Evolutionary conservation across 2,888 invertebrate genomes (phyloP).

Genomic region (Platerodrilus igneus): DNA sequence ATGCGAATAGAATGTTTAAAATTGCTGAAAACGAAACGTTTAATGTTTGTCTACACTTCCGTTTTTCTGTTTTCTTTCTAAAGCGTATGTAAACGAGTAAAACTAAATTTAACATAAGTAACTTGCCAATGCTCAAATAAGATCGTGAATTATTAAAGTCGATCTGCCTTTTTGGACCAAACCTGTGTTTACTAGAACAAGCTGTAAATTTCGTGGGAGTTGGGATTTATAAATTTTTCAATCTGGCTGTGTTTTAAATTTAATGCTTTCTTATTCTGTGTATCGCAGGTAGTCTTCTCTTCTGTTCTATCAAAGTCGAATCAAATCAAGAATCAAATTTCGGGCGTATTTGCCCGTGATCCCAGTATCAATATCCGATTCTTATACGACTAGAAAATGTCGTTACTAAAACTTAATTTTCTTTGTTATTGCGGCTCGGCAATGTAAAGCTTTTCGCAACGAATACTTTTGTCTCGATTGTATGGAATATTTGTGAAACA

Average conservation of each 20-base stretch:
- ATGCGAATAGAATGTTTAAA: too few species aligned
- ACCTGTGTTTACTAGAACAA: conserved; percentile 14
- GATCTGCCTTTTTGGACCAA: conserved; percentile 14
- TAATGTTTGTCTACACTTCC: too few species aligned
- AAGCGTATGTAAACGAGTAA: conserved; percentile 17
- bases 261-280: too few species aligned
- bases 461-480: too few species aligned
- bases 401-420: conserved; percentile 34
- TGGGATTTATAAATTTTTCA: too few species aligned
- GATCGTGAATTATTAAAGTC: conserved; percentile 17
- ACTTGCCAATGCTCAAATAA: conserved; percentile 11
- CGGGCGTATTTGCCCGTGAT: conserved; percentile 33
- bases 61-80: conserved; percentile 15
- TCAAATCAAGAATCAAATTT: conserved; percentile 31
- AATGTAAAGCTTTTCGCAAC: too few species aligned
- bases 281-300: background rate
- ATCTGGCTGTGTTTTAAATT: too few species aligned
- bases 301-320: conserved; percentile 15
- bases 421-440: too few species aligned
- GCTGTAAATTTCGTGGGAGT: too few species aligned
- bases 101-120: conserved; percentile 18
- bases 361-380: conserved; percentile 32
- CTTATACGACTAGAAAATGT: conserved; percentile 33
- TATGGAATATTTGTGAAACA: too few species aligned
- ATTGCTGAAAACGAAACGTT: too few species aligned